These are phyloP conservation scores for Hyaena hyaena DNA, from an alignment of 2,113 vertebrate genomes.

Conservation along the genomic window DNA sequence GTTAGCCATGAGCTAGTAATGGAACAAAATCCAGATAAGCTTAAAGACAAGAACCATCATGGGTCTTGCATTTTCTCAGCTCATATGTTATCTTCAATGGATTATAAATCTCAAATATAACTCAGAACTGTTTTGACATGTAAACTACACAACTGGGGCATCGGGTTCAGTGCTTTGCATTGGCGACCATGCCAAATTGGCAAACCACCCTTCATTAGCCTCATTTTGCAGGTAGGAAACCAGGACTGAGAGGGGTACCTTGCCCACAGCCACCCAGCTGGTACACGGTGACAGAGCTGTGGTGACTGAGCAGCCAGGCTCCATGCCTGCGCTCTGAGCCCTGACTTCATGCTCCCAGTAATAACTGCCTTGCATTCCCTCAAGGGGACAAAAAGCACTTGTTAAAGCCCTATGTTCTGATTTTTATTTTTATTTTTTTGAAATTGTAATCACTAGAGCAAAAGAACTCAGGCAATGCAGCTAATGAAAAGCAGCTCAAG, in stretches of 20 bases:
- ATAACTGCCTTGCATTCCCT: not conserved
- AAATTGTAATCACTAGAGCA: not conserved
- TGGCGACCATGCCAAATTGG: not conserved
- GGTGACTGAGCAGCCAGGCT: not conserved
- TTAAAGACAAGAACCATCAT: not conserved
- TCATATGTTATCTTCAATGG: not conserved
- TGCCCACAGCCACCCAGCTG: not conserved
- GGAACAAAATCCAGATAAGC: not conserved
- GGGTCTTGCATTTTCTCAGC: not conserved
- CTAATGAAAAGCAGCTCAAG: not conserved
- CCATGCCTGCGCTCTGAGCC: not conserved
- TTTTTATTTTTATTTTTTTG: not conserved
- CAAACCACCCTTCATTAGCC: not conserved
- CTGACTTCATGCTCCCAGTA: not conserved
- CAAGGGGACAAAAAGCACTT: not conserved
- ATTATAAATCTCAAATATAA: not conserved
- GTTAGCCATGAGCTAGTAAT: not conserved
- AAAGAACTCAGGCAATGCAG: not conserved
- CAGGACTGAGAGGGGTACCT: not conserved
- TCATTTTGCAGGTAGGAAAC: not conserved
- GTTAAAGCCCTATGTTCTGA: not conserved
- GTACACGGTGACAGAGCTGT: fast-evolving
- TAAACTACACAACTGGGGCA: not conserved
- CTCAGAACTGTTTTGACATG: not conserved
- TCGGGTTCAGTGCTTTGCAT: not conserved